Evolutionary conservation across 2,888 invertebrate species (phyloP), one percentile per base, ranked within the genome.

Genomic region (Phengaris arion): DNA sequence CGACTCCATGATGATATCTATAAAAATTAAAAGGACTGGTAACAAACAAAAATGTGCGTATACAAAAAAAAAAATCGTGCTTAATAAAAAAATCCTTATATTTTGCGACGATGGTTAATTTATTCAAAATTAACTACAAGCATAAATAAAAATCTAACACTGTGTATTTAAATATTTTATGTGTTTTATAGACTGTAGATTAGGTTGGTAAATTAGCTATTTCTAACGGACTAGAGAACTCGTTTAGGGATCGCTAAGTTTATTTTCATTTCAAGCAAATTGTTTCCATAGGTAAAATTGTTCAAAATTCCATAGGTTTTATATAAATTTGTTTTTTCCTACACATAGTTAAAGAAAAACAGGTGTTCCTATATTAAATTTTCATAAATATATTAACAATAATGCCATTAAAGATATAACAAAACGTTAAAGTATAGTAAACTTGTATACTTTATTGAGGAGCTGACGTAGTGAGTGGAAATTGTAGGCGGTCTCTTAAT

Each of bases 401-500:
- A 2, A 52, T 12, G 10, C 35, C 64, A 64, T 35, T 35, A 64
- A 13, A n/a, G 2, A 59, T 4, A 8, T 10, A 22, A 45, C 52
- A 64, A 12, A 13, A 10, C 22, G 6, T 64, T 45, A 64, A 45
- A 52, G 15, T 72, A 72, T 35, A 54, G 35, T 35, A 22, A 72
- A 22, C 72, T 52, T 52, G 55, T 55, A 75, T 35, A 78, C 79
- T 82, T 82, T 82, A 83, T 82, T 81, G 79, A 79, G 81, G 78
- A 52, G 77, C 78, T 81, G 81, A 80, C 79, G 35, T 79, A 79
- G 79, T 75, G 76, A 77, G 76, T 74, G 75, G 75, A 75, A 76
- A 78, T 76, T 79, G 83, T 84, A 83, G 83, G 84, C 83, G 81
- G 74, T 74, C 76, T 78, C 57, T 75, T 77, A 78, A 78, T 78